Evolutionary conservation across 2,797 vertebrate genomes (phyloP).

Genomic region (Novumbra hubbsi): DNA sequence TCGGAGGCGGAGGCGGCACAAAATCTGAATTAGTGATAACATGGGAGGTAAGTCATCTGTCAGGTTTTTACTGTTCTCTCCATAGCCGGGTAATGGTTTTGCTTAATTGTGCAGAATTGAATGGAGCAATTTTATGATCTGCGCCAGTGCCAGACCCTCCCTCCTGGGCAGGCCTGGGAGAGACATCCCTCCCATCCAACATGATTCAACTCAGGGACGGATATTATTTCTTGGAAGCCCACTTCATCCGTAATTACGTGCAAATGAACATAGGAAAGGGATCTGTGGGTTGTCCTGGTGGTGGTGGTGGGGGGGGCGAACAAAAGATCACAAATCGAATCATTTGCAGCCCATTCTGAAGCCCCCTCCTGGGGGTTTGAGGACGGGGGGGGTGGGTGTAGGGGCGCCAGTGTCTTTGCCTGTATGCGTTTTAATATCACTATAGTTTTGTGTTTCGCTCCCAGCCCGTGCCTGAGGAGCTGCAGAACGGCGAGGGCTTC

Average conservation of each 20-base stretch:
- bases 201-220: constrained; percentile 43
- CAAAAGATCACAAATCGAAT: neutral
- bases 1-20: constrained; percentile 93
- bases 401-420: constrained; percentile 68
- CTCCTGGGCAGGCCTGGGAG: constrained; percentile 42
- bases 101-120: constrained; percentile 80
- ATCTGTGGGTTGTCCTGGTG: constrained; percentile 21
- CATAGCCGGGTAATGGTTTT: constrained; percentile 65
- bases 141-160: constrained; percentile 52
- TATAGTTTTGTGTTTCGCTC: constrained; percentile 81
- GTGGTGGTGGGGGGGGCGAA: neutral
- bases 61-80: constrained; percentile 66
- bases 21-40: constrained; percentile 96
- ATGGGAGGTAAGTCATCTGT: constrained; percentile 94
- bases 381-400: constrained; percentile 54
- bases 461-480: constrained; percentile 91
- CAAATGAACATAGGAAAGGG: constrained; percentile 32
- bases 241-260: constrained; percentile 53
- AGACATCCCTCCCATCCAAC: constrained; percentile 54
- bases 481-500: constrained; percentile 92
- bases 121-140: constrained; percentile 67
- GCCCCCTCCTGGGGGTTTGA: neutral
- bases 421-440: constrained; percentile 85
- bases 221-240: constrained; percentile 48
- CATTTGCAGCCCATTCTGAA: neutral